Evolutionary conservation across 2,888 invertebrate species (phyloP).

Genomic region (Monochamus alternatus): DNA sequence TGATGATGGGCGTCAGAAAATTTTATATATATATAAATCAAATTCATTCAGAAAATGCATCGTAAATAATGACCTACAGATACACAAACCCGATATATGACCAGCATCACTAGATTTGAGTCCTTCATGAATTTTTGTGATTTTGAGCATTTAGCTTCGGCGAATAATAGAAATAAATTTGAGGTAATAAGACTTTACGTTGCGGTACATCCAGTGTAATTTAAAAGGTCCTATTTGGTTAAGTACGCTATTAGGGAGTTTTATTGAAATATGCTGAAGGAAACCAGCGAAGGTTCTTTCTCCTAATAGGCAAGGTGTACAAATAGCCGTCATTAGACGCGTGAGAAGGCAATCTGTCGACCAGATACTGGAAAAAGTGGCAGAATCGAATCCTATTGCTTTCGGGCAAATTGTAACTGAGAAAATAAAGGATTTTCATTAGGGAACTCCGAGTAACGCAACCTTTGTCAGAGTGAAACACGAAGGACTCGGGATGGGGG

Average conservation of each 20-base stretch:
- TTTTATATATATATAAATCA: too few relatives aligned
- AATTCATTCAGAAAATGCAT: too few relatives aligned
- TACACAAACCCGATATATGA: too few relatives aligned
- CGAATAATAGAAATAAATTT: too few relatives aligned
- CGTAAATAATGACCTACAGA: too few relatives aligned
- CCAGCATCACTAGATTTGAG: too few relatives aligned
- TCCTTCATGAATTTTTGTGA: too few relatives aligned
- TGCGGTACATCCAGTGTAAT: neutral
- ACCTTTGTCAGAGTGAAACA: neutral
- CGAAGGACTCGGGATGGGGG: neutral
- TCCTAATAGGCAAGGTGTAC: slow-evolving; percentile 46
- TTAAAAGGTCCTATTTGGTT: slow-evolving; percentile 36
- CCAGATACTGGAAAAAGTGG: slow-evolving; percentile 44
- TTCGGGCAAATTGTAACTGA: slow-evolving; percentile 39
- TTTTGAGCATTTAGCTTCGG: too few relatives aligned
- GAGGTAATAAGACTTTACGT: neutral
- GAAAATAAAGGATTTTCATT: slow-evolving; percentile 46
- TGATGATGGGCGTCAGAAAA: too few relatives aligned
- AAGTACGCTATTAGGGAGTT: slow-evolving; percentile 27
- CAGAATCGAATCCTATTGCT: slow-evolving; percentile 37
- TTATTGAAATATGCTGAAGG: slow-evolving; percentile 46
- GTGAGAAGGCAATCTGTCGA: slow-evolving; percentile 44
- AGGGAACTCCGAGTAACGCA: slow-evolving; percentile 41
- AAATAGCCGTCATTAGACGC: slow-evolving; percentile 48
- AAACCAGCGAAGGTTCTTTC: slow-evolving; percentile 35